Evolutionary conservation across 2,888 invertebrate genomes (phyloP).

Genomic region (Heteropelma amictum): DNA sequence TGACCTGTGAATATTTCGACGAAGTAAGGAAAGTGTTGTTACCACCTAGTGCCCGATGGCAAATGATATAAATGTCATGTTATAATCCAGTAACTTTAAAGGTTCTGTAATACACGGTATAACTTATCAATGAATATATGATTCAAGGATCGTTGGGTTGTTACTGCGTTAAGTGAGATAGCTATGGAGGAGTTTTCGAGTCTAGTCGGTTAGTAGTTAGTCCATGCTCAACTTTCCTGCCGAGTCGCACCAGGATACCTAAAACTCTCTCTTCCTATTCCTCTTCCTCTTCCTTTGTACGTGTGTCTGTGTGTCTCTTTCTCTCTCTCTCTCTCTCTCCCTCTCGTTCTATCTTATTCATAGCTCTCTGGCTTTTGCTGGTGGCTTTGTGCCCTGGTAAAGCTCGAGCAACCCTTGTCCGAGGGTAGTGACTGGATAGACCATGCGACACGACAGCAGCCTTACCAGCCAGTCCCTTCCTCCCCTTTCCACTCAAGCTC

Average conservation of each 20-base stretch:
- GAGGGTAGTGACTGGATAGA: conserved; percentile 56
- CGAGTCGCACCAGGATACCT: conserved; percentile 32
- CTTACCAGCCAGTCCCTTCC: conserved; percentile 20
- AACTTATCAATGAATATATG: conserved; percentile 52
- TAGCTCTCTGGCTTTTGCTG: conserved; percentile 28
- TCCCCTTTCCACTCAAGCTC: neutral
- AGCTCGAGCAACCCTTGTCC: conserved; percentile 49
- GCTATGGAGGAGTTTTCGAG: conserved; percentile 26
- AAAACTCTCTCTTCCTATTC: conserved; percentile 26
- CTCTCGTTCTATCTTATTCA: neutral
- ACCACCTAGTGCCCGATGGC: neutral
- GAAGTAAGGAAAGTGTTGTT: neutral
- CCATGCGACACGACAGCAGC: conserved; percentile 59
- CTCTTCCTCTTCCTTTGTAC: conserved; percentile 18
- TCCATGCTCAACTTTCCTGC: conserved; percentile 35
- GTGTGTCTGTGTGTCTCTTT: too few relatives aligned
- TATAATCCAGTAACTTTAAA: neutral
- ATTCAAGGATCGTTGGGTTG: conserved; percentile 43
- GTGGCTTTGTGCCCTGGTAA: conserved; percentile 26
- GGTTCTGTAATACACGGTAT: conserved; percentile 26
- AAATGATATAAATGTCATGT: neutral
- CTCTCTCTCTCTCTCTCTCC: neutral
- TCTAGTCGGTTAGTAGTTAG: conserved; percentile 41
- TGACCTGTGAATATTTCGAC: neutral
- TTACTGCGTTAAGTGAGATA: conserved; percentile 41